These are phyloP conservation scores for Ormyrus nitidulus DNA, from an alignment of 2,888 invertebrate genomes.

Conservation along the genomic window DNA sequence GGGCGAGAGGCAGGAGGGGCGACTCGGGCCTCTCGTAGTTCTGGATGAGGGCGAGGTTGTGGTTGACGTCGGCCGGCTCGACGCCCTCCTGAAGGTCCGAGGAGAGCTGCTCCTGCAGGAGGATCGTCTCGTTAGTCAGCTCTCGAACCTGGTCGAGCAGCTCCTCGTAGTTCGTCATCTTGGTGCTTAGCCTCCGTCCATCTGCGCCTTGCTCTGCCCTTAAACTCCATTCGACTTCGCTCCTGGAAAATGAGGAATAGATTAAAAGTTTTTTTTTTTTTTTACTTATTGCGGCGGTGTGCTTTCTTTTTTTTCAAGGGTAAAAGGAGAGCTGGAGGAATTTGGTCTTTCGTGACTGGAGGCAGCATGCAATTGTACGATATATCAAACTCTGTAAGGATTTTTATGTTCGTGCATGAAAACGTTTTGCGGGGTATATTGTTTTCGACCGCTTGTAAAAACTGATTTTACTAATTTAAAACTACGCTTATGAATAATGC, in stretches of 20 bases:
- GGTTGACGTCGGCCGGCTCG: constrained; percentile 70
- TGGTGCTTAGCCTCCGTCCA: constrained; percentile 59
- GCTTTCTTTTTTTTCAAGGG: background rate
- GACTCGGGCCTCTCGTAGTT: constrained; percentile 25
- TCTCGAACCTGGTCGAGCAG: constrained; percentile 79
- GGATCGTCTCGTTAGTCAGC: constrained; percentile 79
- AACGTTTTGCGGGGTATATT: no score
- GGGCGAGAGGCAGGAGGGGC: background rate
- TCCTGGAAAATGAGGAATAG: constrained; percentile 12
- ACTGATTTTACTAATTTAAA: no score
- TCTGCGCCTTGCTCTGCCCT: constrained; percentile 26
- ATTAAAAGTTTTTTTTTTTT: background rate
- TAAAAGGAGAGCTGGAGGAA: no score
- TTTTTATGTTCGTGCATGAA: no score
- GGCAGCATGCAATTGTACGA: no score
- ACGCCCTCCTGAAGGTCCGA: constrained; percentile 70
- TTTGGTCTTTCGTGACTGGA: no score
- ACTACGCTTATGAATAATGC: no score
- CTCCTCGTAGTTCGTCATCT: constrained; percentile 80
- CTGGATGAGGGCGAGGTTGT: constrained; percentile 62
- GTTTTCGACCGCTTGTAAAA: no score
- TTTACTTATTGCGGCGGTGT: background rate
- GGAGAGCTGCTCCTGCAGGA: constrained; percentile 77
- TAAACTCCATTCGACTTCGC: constrained; percentile 41
- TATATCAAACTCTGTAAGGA: no score